A percentile compares a stretch with the other conserved stretches of the same genome.
These are phyloP conservation scores for Triplophysa tibetana DNA, from an alignment of 2,113 vertebrate genomes.

Conservation along the genomic window DNA sequence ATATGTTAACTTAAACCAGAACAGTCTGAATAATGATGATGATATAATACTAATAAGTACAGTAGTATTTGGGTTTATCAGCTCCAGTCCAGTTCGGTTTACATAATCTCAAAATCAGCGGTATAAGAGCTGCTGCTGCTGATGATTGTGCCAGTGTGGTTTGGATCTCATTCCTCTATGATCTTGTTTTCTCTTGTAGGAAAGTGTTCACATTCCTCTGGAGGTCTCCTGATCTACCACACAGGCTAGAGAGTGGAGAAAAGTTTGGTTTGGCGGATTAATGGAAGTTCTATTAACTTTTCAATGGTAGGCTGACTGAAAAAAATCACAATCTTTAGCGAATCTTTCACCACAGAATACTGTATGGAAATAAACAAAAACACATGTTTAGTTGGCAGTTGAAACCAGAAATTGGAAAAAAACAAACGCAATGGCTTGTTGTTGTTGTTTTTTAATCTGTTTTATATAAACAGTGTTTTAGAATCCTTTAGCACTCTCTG, in stretches of 20 bases:
- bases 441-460: no score
- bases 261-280: slow-evolving; percentile 18
- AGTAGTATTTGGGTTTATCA: no score
- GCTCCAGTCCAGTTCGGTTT: background rate
- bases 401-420: background rate
- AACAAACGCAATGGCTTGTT: no score
- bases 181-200: slow-evolving; percentile 27
- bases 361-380: slow-evolving; percentile 6
- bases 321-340: slow-evolving; percentile 22
- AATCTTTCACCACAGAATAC: slow-evolving; percentile 23
- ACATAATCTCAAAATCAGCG: background rate
- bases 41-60: no score
- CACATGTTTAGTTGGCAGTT: slow-evolving; percentile 19
- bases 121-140: slow-evolving; percentile 16
- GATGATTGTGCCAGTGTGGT: background rate
- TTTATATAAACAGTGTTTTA: no score
- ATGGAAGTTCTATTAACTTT: background rate
- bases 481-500: no score
- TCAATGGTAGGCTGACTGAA: slow-evolving; percentile 19
- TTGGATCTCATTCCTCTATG: slow-evolving; percentile 19
- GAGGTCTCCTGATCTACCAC: slow-evolving; percentile 7
- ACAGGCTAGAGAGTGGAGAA: background rate
- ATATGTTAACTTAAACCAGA: no score
- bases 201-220: slow-evolving; percentile 17
- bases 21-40: no score